Conservation (phyloP, 2,797 vertebrate genomes). For the Anolis apletophallus region DNA sequence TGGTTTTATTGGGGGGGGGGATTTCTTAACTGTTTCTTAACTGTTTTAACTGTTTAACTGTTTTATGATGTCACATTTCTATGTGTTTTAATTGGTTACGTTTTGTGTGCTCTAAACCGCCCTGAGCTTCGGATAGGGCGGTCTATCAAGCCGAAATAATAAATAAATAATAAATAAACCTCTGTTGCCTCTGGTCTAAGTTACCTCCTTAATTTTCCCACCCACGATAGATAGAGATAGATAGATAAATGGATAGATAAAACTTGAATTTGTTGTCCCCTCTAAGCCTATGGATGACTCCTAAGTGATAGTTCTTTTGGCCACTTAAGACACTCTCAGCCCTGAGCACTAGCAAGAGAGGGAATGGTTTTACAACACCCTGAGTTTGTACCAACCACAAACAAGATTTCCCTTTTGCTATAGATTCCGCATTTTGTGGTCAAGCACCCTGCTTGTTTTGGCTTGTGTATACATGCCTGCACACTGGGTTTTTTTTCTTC, state of each 20-base stretch:
- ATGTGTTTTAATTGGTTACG: no score
- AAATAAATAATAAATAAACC: no score
- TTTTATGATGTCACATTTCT: no score
- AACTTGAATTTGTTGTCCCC: neutral
- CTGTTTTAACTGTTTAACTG: no score
- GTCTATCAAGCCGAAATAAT: no score
- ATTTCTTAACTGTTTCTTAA: no score
- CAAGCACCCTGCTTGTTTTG: neutral
- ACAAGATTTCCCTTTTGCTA: conserved; percentile 13
- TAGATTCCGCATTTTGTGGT: neutral
- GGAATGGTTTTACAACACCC: conserved; percentile 21
- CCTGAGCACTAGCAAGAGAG: neutral
- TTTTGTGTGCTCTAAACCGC: no score
- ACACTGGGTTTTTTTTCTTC: neutral
- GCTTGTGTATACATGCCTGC: neutral
- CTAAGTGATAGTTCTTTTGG: neutral
- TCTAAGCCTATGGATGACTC: neutral
- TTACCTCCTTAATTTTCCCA: neutral
- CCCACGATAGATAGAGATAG: neutral
- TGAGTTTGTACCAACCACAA: conserved; percentile 25
- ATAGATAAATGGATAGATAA: no score
- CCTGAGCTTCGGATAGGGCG: no score
- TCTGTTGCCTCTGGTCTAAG: neutral
- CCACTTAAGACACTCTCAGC: neutral
- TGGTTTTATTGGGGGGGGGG: no score